These are phyloP conservation scores for Hemaris fuciformis DNA, from an alignment of 2,888 invertebrate species.

Conservation along the genomic window DNA sequence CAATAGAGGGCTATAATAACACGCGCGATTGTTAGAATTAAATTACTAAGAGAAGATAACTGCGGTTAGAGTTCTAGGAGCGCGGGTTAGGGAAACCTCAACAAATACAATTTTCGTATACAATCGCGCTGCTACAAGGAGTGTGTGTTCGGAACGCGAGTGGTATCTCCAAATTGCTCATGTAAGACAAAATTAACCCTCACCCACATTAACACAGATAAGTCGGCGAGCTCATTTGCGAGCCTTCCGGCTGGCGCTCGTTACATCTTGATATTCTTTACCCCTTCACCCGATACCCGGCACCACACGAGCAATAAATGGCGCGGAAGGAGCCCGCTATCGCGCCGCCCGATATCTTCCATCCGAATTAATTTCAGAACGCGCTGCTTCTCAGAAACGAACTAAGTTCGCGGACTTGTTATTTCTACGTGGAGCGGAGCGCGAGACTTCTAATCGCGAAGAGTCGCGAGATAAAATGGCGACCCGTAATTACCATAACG, in stretches of 20 bases:
- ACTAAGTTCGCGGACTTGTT: slow-evolving; percentile 78
- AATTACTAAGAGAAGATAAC: slow-evolving; percentile 6
- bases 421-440: slow-evolving; percentile 70
- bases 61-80: background rate
- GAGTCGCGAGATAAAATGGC: slow-evolving; percentile 79
- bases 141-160: slow-evolving; percentile 58
- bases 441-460: slow-evolving; percentile 70
- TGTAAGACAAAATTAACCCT: slow-evolving; percentile 81
- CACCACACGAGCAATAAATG: slow-evolving; percentile 81
- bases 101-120: slow-evolving; percentile 35
- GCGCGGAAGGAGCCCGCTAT: slow-evolving; percentile 79
- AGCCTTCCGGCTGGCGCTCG: slow-evolving; percentile 79
- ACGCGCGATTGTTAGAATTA: background rate
- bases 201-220: slow-evolving; percentile 79
- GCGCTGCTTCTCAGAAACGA: slow-evolving; percentile 65
- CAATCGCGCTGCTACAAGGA: slow-evolving; percentile 49
- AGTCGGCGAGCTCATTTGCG: slow-evolving; percentile 81
- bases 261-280: slow-evolving; percentile 82
- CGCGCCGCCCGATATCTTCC: slow-evolving; percentile 79
- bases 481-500: slow-evolving; percentile 81
- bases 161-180: slow-evolving; percentile 78
- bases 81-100: slow-evolving; percentile 28
- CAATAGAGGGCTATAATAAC: background rate
- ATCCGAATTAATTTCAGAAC: slow-evolving; percentile 80
- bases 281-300: slow-evolving; percentile 77